These are phyloP conservation scores for Aphidoletes aphidimyza DNA, from an alignment of 2,888 invertebrate species.

Conservation along the genomic window DNA sequence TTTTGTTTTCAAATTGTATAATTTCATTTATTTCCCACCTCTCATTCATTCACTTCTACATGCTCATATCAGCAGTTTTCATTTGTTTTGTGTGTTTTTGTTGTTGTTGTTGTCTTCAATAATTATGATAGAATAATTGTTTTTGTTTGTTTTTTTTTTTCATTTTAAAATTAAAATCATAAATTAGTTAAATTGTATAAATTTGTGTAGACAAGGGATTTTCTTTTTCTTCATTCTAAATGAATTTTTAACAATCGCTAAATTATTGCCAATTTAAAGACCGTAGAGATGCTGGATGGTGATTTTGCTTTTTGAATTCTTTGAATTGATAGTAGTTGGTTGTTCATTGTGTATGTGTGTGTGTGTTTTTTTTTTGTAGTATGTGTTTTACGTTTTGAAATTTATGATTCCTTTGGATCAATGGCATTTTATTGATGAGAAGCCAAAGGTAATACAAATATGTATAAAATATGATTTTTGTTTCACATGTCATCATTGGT, in stretches of 20 bases:
- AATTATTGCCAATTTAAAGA: neutral
- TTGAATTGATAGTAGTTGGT: no score
- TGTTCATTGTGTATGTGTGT: no score
- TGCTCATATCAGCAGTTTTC: neutral
- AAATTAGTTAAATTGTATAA: conserved; percentile 46
- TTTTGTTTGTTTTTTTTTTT: neutral
- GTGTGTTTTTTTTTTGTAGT: neutral
- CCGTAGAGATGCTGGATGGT: neutral
- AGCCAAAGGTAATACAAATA: neutral
- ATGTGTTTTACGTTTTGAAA: neutral
- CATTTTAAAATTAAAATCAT: conserved; percentile 27
- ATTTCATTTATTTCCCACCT: neutral
- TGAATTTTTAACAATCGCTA: neutral
- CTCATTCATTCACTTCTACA: conserved; percentile 11
- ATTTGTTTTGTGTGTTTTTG: neutral
- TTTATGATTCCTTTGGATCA: neutral
- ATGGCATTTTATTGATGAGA: conserved; percentile 35
- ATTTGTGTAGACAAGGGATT: conserved; percentile 7
- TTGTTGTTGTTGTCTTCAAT: no score
- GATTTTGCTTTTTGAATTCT: neutral
- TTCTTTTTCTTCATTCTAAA: conserved; percentile 4
- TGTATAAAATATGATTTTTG: neutral
- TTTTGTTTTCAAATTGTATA: neutral
- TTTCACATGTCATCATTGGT: neutral
- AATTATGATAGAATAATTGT: neutral